phyloP scores from a whole-genome alignment of 92 coral and sea anemone genomes.

The Porites evermanni region DNA sequence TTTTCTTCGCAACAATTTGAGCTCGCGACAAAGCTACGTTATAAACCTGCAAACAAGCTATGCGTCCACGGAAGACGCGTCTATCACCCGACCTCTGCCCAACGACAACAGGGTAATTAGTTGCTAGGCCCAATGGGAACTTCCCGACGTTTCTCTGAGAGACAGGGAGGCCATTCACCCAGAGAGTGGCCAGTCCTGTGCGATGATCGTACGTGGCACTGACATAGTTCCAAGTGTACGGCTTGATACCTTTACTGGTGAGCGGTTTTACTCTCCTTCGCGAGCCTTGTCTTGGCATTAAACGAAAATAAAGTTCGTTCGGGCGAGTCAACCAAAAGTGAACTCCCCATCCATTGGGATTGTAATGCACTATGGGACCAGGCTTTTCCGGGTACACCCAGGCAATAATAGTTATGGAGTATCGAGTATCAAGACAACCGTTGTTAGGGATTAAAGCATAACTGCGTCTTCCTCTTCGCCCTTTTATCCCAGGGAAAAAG shows the following conservation, averaged over 20 bases:
- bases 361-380: slow-evolving; percentile 82
- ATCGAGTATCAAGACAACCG: slow-evolving; percentile 85
- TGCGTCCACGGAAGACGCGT: slow-evolving; percentile 76
- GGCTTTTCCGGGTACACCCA: slow-evolving; percentile 90
- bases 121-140: slow-evolving; percentile 58
- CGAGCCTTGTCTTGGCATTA: slow-evolving; percentile 72
- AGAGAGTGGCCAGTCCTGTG: slow-evolving; percentile 73
- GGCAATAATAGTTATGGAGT: slow-evolving; percentile 78
- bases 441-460: slow-evolving; percentile 83
- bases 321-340: slow-evolving; percentile 74
- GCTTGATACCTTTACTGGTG: slow-evolving; percentile 49
- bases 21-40: slow-evolving; percentile 64
- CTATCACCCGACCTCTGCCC: slow-evolving; percentile 72
- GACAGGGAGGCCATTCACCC: slow-evolving; percentile 65
- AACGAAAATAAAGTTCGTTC: slow-evolving; percentile 68
- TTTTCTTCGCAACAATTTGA: slow-evolving; percentile 54
- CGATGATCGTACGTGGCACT: slow-evolving; percentile 72
- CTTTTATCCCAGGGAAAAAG: slow-evolving; percentile 63
- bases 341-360: slow-evolving; percentile 79
- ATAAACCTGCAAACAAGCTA: slow-evolving; percentile 71
- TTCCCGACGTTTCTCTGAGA: slow-evolving; percentile 65
- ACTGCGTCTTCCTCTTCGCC: slow-evolving; percentile 63
- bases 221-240: slow-evolving; percentile 65
- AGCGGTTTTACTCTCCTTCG: slow-evolving; percentile 56
- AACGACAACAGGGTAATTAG: slow-evolving; percentile 73